Conservation (phyloP, 2,797 vertebrate genomes). For the Poecilia gillii region DNA sequence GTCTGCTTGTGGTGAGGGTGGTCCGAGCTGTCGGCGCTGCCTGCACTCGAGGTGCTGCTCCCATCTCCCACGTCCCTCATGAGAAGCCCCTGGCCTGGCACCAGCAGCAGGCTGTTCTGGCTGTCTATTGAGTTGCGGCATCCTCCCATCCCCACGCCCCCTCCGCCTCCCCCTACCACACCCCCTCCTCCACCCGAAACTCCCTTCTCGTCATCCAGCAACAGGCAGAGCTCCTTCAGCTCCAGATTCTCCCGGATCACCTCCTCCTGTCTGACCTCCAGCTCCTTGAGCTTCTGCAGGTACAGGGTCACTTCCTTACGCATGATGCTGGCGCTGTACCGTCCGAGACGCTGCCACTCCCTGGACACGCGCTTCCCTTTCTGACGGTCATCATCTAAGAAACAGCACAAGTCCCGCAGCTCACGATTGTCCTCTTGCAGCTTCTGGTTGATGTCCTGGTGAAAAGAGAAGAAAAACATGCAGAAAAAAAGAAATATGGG, state of each 20-base stretch:
- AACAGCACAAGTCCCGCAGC: constrained; percentile 95
- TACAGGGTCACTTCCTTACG: constrained; percentile 96
- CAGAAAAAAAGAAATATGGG: constrained; percentile 6
- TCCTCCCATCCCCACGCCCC: constrained; percentile 73
- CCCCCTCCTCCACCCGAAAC: constrained; percentile 56
- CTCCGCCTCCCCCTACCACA: constrained; percentile 47
- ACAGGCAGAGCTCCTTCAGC: constrained; percentile 93
- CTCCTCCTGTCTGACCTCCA: constrained; percentile 94
- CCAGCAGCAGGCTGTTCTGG: constrained; percentile 91
- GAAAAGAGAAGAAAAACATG: background rate
- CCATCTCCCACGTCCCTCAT: constrained; percentile 94
- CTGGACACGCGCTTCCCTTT: constrained; percentile 96
- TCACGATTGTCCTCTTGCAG: constrained; percentile 98
- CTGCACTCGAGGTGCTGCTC: constrained; percentile 94
- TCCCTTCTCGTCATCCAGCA: constrained; percentile 92
- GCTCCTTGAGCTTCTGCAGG: constrained; percentile 93
- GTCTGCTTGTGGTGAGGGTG: constrained; percentile 88
- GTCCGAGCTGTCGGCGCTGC: constrained; percentile 94
- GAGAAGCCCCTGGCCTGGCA: constrained; percentile 83
- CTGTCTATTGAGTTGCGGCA: constrained; percentile 95
- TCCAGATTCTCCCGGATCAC: constrained; percentile 95
- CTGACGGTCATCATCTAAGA: constrained; percentile 96
- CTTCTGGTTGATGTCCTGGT: constrained; percentile 96
- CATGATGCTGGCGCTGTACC: constrained; percentile 94
- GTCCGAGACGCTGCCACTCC: constrained; percentile 96